Evolutionary conservation across 2,888 invertebrate species (phyloP), one percentile per base, ranked within the genome.

Genomic region (Diplolepis rosae): DNA sequence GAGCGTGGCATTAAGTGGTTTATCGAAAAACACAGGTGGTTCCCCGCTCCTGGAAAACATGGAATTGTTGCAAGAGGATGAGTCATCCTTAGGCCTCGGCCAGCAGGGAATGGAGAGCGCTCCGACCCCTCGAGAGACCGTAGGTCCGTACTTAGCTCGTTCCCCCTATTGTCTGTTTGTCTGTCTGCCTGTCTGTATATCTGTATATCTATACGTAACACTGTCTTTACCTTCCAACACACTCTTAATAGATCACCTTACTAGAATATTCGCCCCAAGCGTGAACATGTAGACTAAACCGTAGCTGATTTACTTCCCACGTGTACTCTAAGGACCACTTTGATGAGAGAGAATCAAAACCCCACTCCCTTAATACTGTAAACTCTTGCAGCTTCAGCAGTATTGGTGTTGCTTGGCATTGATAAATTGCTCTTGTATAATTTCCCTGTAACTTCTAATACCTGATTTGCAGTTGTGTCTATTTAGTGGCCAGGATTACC

Each of bases 41-140:
- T 88, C 88, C 65, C 88, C 88, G 83, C 87, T 88, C 77, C 83
- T 89, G 88, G 88, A 88, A 82, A 87, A 86, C 83, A 88, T 88
- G 88, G 88, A 88, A 74, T 86, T 89, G 82, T 85, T 88, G 81
- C 87, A 87, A 86, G 88, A 88, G 79, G 88, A 88, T 81, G 88
- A 88, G 75, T 84, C 87, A 80, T 85, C 88, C 72, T 87, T 89
- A 86, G 85, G 84, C 78, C 84, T 88, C 77, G 85, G 84, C 77
- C 88, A 88, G 78, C 88, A 87, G 82, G 85, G 85, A 83, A 87
- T 88, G 87, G 87, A 88, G 80, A 87, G 84, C 82, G 83, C 84
- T 83, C 83, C 88, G 79, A 86, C 84, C 82, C 84, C 88, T 80
- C 83, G 85, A 82, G 86, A 87, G 80, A 85, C 86, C 80, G 87